phyloP scores from a whole-genome alignment of 2,888 invertebrate genomes.

The Ellobium chinense region DNA sequence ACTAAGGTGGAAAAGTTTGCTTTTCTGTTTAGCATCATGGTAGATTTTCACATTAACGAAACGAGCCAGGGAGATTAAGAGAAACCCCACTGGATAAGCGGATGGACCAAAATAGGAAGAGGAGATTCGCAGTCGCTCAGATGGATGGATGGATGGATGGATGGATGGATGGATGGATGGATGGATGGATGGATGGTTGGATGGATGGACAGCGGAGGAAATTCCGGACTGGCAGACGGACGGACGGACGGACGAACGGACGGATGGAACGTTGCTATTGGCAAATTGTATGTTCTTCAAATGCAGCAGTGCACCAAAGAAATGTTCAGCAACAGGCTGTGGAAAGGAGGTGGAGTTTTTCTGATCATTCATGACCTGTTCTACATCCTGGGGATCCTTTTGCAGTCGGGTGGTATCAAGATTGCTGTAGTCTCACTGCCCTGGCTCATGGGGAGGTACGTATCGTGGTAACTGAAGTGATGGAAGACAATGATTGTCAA shows the following conservation, averaged over 20 bases:
- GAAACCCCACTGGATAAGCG: no score
- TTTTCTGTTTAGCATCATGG: no score
- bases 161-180: conserved; percentile 4
- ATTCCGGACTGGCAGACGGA: no score
- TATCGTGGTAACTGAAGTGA: no score
- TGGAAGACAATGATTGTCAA: neutral
- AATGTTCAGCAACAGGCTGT: neutral
- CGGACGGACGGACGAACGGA: conserved; percentile 11
- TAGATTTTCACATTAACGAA: no score
- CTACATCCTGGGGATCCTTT: conserved; percentile 6
- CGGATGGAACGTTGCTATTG: no score
- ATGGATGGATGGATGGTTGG: neutral
- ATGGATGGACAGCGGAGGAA: conserved; percentile 8
- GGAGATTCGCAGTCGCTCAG: neutral
- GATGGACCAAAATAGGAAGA: no score
- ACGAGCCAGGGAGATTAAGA: no score
- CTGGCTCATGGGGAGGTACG: conserved; percentile 8
- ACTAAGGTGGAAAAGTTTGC: no score
- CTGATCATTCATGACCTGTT: neutral
- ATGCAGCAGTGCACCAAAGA: neutral
- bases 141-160: conserved; percentile 4
- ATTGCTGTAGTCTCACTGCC: conserved; percentile 8
- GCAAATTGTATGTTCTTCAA: neutral
- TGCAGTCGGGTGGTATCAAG: conserved; percentile 13
- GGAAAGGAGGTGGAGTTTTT: conserved; percentile 19